Evolutionary conservation across 2,888 invertebrate species (phyloP), one percentile per base, ranked within the genome.

Genomic region (Watsonalla cultraria): DNA sequence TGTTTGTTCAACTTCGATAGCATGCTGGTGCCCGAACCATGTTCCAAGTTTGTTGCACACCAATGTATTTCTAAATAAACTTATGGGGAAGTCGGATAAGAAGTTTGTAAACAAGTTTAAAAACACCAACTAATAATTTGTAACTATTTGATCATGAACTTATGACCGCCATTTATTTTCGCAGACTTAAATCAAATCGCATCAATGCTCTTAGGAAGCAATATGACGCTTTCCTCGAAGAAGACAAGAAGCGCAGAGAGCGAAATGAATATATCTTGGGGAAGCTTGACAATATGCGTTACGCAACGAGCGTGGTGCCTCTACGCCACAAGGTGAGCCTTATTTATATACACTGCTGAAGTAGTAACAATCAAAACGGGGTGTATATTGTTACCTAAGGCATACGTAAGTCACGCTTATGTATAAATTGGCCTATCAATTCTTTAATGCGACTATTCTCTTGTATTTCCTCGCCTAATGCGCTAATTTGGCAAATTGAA

Each of bases 221-320:
- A 69, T 91, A 90, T 73, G 90, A 91, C 56, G 74, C 80, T 14
- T 86, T 90, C 63, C 70, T 91, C 53, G 87, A 85, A 61, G 89
- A 91, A 54, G 90, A 91, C 60, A 90, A 84, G 61, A 88, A 82
- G 62, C 78, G 91, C 8, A 89, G 80, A 66, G 84, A 87, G 54
- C 75, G 91, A 11, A 91, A 91, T 71, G 85, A 87, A 53, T 86
- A 81, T 57, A 88, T 91, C 59, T 66, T 91, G 70, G 82, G 81
- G 49, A 80, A 75, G 54, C 76, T 91, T 52, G 88, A 91, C 61
- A 87, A 84, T 63, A 88, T 91, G 77, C 81, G 89, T 9, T 74
- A 74, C 46, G 69, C 65, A 51, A 73, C 74, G 5, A 73, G 80
- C 6, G 65, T 84, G 47, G 69, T 79, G 5, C 78, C 75, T 46